Base-by-base conservation (phyloP, 2,113 vertebrate species). In the Dermatemys mawii region DNA sequence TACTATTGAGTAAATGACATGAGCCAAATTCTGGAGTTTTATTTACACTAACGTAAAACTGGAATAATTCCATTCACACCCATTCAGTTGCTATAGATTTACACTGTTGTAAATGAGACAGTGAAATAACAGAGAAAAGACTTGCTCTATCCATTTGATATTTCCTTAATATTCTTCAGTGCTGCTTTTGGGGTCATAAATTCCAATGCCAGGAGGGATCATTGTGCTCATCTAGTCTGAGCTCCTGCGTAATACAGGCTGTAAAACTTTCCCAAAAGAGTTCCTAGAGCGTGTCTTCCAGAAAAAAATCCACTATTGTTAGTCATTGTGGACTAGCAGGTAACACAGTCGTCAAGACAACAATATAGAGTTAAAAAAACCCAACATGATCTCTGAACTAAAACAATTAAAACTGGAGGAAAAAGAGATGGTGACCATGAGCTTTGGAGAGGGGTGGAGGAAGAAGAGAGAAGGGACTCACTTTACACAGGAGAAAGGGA, bases 381-480 rank as follows among this genome's bases (percentile, higher is more conserved):
- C 88, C 96, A 96, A 90, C 1, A 3, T 97, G 97, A 84, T 96
- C 95, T 96, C 96, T 95, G 96, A 96, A 97, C 78, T 96, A 92
- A 98, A 97, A 91, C 92, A 92, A 97, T 97, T 95, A 90, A 76
- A 97, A 95, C 17, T n/a, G 94, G 96, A 95, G 95, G 96, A 93
- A 96, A 97, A 98, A 3, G 46, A 90, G 81, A 94, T 91, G 80
- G 91, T 78, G 94, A 92, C 94, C 90, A 73, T 1, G 2, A 32
- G 81, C 84, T 76, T 50, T 79, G 90, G 93, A 95, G 95, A 93
- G 70, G 84, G 92, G 57, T 35, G 27, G 32, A 92, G 95, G 92
- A 92, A 51, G 85, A 92, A 95, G 91, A 90, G 87, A 94, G 93
- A 92, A 97, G 92, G 92, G 96, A 88, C 90, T 44, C 91, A 95